These are phyloP conservation scores for Lymantria dispar DNA, from an alignment of 2,888 invertebrate genomes.

Conservation along the genomic window DNA sequence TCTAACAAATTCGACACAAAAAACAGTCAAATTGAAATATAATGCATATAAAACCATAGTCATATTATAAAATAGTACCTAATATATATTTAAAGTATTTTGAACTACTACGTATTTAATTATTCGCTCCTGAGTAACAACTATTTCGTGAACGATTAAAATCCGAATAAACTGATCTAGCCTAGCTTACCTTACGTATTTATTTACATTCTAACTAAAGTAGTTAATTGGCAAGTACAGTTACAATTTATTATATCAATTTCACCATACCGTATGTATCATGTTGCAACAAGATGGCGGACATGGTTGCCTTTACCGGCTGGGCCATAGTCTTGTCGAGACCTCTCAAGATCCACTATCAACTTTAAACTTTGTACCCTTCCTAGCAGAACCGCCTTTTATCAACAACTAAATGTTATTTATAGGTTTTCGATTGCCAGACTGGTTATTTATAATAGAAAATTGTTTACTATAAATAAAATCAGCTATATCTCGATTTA, in stretches of 20 bases:
- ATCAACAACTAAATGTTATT: constrained; percentile 60
- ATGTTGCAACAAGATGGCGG: constrained; percentile 27
- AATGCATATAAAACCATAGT: too few species aligned
- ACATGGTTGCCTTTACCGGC: constrained; percentile 47
- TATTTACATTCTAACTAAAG: constrained; percentile 29
- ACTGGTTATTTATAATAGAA: constrained; percentile 49
- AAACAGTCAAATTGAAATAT: too few species aligned
- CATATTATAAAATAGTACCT: too few species aligned
- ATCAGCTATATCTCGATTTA: too few species aligned
- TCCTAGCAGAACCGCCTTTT: constrained; percentile 55
- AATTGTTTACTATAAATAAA: constrained; percentile 9
- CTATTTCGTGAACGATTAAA: constrained; percentile 32
- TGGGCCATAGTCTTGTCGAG: constrained; percentile 52
- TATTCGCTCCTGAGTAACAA: constrained; percentile 12
- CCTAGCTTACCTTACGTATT: constrained; percentile 21
- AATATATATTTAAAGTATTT: too few species aligned
- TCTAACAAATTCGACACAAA: too few species aligned
- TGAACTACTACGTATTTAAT: too few species aligned
- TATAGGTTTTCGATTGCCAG: constrained; percentile 49
- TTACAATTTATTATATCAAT: constrained; percentile 40
- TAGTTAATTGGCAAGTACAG: constrained; percentile 43
- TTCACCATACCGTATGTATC: constrained; percentile 29
- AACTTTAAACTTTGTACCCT: constrained; percentile 69
- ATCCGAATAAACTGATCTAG: constrained; percentile 19
- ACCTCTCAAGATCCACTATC: constrained; percentile 70